Conservation (phyloP, 2,888 invertebrate genomes). For the Petrolisthes manimaculis region DNA sequence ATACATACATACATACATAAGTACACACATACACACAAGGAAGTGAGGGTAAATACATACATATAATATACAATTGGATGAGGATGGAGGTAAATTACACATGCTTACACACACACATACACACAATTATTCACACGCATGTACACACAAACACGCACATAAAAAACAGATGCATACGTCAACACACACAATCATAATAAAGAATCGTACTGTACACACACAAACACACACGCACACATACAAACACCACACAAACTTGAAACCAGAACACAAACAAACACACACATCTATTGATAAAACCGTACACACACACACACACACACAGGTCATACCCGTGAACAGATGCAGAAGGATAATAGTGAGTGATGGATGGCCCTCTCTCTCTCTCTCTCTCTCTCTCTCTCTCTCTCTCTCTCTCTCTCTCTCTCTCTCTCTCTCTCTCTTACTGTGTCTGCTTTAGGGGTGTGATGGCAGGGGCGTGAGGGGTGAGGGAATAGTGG, state of each 20-base stretch:
- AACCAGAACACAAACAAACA: too few relatives aligned
- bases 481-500: background rate
- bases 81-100: too few relatives aligned
- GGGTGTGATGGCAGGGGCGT: background rate
- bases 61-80: too few relatives aligned
- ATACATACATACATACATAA: too few relatives aligned
- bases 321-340: background rate
- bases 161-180: background rate
- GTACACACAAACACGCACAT: too few relatives aligned
- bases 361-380: conserved; percentile 15
- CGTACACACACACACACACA: conserved; percentile 18
- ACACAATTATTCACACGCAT: too few relatives aligned
- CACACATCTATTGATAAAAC: too few relatives aligned
- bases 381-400: conserved; percentile 13
- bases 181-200: background rate
- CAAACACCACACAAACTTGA: background rate
- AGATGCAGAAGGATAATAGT: conserved; percentile 2
- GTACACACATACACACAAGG: too few relatives aligned
- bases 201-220: background rate
- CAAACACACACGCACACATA: conserved; percentile 9
- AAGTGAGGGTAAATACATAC: too few relatives aligned
- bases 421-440: conserved; percentile 1
- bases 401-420: background rate
- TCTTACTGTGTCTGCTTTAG: background rate
- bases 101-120: too few relatives aligned